Evolutionary conservation across 2,113 vertebrate genomes (phyloP).

Genomic region (Clinocottus analis): DNA sequence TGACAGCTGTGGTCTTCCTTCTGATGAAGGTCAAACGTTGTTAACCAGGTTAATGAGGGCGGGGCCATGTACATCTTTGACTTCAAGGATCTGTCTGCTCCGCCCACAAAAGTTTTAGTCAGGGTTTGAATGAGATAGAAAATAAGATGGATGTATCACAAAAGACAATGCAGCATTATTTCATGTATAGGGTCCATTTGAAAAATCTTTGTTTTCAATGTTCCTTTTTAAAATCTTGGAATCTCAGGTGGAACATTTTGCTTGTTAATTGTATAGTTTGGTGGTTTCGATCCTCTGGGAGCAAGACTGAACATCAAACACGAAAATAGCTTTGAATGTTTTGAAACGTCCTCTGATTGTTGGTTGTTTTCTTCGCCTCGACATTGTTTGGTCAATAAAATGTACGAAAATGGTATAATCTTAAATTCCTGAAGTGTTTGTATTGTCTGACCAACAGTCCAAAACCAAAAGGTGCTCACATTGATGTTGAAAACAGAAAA

Average conservation of each 20-base stretch:
- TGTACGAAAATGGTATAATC: not conserved
- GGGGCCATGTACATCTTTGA: not conserved
- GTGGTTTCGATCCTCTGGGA: not conserved
- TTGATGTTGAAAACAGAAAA: not conserved
- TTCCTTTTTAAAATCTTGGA: not conserved
- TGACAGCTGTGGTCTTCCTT: not conserved
- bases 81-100: not conserved
- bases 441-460: not conserved
- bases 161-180: not conserved
- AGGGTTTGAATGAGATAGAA: not conserved
- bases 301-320: not conserved
- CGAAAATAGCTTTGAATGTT: not conserved
- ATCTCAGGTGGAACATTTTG: not conserved
- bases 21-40: slow-evolving; percentile 18
- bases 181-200: not conserved
- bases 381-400: not conserved
- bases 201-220: not conserved
- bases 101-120: not conserved
- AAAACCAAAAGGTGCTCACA: not conserved
- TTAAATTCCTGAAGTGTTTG: not conserved
- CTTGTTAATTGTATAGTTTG: not conserved
- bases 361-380: not conserved
- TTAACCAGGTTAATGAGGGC: slow-evolving; percentile 15
- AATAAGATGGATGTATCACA: not conserved
- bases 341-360: not conserved